Evolutionary conservation across 1,140 invertebrate species (phyloP).

Genomic region (Trypoxylus dichotomus): DNA sequence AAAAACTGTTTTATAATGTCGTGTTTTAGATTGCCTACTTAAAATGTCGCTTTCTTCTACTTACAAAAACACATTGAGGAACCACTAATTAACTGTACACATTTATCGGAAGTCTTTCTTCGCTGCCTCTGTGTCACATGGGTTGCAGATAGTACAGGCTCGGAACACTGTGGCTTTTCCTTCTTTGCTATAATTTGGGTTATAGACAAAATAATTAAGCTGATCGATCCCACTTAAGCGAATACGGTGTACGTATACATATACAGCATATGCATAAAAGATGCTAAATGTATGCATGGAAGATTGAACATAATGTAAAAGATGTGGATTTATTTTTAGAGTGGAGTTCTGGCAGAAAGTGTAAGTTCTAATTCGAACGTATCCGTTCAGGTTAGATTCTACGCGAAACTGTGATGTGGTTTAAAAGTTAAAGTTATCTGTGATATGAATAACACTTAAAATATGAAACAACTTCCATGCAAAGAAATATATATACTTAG

Average conservation of each 20-base stretch:
- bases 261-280: not conserved
- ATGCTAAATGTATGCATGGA: not conserved
- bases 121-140: not conserved
- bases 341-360: not conserved
- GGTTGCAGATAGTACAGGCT: not conserved
- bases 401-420: constrained; percentile 16
- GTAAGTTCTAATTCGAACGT: constrained; percentile 1
- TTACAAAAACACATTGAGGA: too few relatives aligned
- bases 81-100: too few relatives aligned
- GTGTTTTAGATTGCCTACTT: too few relatives aligned
- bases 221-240: not conserved
- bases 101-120: not conserved
- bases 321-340: constrained; percentile 3
- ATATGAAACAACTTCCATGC: not conserved
- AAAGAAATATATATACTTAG: not conserved
- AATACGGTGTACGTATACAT: not conserved
- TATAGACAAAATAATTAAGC: not conserved
- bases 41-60: too few relatives aligned
- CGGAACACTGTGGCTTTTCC: not conserved
- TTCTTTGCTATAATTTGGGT: not conserved
- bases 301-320: not conserved
- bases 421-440: constrained; percentile 13
- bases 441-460: not conserved
- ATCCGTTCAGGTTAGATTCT: constrained; percentile 16
- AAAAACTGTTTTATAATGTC: too few relatives aligned